Evolutionary conservation across 2,888 invertebrate genomes (phyloP), one percentile per base, ranked within the genome.

Genomic region (Leucozona laternaria): DNA sequence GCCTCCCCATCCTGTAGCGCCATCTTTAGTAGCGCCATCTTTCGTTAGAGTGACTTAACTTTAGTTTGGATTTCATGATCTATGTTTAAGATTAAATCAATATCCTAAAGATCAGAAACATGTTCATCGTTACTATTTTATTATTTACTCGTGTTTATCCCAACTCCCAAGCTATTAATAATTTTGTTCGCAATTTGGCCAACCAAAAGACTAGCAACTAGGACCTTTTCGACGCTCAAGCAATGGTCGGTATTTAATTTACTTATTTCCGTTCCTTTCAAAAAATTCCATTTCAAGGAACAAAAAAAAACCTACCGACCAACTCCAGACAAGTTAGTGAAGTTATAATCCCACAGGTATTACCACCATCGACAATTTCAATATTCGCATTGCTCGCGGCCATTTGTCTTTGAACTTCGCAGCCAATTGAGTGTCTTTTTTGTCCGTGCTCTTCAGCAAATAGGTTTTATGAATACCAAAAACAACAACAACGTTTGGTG

Each of bases 341-440:
- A 60, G 60, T 37, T 68, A 68, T 43, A 80, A 53, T 75, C 73
- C 73, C 73, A 58, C 66, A 57, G 62, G 71, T 15, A 76, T 55
- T 66, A 66, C 57, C 79, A 71, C 57, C 64, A 66, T 76, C 62
- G 50, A 66, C 50, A 66, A 43, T 43, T 66, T 66, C 76, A 71
- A 68, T 76, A 66, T 76, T 53, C 66, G 37, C 71, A 43, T 72
- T 71, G 66, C 45, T 17, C 40, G 66, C 77, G 76, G 77, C 53
- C 60, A 62, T 62, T 81, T 81, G 77, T 81, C 85, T 85, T 85
- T 85, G 85, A 81, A 78, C 68, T 73, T 81, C 22, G 45, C 70
- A 81, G 48, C 77, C 76, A 85, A 85, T 85, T 85, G 81, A 57
- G 81, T 68, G 64, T 71, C 34, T 48, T 71, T n/a, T 64, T 81